phyloP scores from a whole-genome alignment of 2,888 invertebrate genomes.

The Rotaria socialis region DNA sequence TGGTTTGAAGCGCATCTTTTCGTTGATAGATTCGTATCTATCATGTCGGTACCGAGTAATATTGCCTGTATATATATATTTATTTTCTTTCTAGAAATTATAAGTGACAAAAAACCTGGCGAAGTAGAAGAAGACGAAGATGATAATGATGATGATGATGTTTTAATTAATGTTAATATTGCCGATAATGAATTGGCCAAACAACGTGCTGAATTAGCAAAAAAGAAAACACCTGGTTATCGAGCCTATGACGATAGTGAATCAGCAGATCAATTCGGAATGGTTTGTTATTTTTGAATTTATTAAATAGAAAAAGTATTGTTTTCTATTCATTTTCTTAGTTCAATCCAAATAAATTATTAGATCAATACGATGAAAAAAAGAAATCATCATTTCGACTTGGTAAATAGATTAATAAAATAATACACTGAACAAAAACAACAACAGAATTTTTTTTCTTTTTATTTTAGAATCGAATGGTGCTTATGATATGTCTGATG shows the following conservation, averaged over 20 bases:
- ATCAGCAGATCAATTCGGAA: constrained; percentile 63
- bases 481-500: constrained; percentile 54
- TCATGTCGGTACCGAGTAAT: no score
- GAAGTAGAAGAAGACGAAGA: constrained; percentile 72
- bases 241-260: constrained; percentile 49
- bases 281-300: constrained; percentile 55
- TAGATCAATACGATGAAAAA: constrained; percentile 74
- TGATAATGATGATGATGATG: constrained; percentile 69
- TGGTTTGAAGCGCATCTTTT: no score
- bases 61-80: no score
- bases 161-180: constrained; percentile 70
- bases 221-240: constrained; percentile 69
- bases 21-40: no score
- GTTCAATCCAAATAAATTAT: constrained; percentile 51
- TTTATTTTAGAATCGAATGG: constrained; percentile 50
- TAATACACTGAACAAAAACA: neutral
- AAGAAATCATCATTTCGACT: constrained; percentile 70
- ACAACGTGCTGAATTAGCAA: constrained; percentile 75
- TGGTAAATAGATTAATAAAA: constrained; percentile 62
- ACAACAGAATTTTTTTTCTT: neutral
- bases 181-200: constrained; percentile 57
- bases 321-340: constrained; percentile 46
- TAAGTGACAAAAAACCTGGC: constrained; percentile 66
- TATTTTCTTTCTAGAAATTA: constrained; percentile 62
- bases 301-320: no score